phyloP scores from a whole-genome alignment of 2,113 vertebrate species.

The Proterorhinus semilunaris region DNA sequence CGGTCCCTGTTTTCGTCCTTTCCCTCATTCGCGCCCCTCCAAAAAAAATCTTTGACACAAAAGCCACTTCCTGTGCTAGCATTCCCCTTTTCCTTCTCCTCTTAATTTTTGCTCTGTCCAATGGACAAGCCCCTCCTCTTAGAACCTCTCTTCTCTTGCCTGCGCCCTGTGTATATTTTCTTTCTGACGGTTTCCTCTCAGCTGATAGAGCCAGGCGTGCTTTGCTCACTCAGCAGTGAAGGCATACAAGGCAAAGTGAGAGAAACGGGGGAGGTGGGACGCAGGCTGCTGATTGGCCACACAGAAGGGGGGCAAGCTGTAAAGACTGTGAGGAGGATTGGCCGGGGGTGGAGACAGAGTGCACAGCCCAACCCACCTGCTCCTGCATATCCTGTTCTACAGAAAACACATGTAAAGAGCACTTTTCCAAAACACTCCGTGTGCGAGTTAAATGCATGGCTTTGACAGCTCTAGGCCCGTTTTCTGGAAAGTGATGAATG shows the following conservation, averaged over 20 bases:
- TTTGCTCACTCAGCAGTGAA: slow-evolving; percentile 79
- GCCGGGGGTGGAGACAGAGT: slow-evolving; percentile 26
- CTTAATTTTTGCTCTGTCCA: slow-evolving; percentile 20
- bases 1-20: slow-evolving; percentile 29
- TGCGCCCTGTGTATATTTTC: slow-evolving; percentile 36
- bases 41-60: slow-evolving; percentile 66
- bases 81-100: slow-evolving; percentile 31
- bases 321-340: slow-evolving; percentile 58
- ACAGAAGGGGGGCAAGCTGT: slow-evolving; percentile 48
- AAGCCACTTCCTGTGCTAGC: slow-evolving; percentile 56
- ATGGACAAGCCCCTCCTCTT: slow-evolving; percentile 21
- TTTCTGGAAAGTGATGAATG: slow-evolving; percentile 9
- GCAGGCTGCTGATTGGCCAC: slow-evolving; percentile 44
- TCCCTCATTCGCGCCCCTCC: slow-evolving; percentile 52
- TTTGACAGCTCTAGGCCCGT: slow-evolving; percentile 20
- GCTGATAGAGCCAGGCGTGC: slow-evolving; percentile 73
- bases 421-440: slow-evolving; percentile 14
- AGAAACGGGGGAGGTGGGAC: neutral
- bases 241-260: slow-evolving; percentile 52
- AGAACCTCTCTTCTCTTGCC: slow-evolving; percentile 24
- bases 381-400: slow-evolving; percentile 54
- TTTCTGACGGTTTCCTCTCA: slow-evolving; percentile 71
- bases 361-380: slow-evolving; percentile 56
- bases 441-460: slow-evolving; percentile 12
- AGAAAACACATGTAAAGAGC: slow-evolving; percentile 26